Evolutionary conservation across 2,888 invertebrate genomes (phyloP).

Genomic region (Lomographa bimaculata): DNA sequence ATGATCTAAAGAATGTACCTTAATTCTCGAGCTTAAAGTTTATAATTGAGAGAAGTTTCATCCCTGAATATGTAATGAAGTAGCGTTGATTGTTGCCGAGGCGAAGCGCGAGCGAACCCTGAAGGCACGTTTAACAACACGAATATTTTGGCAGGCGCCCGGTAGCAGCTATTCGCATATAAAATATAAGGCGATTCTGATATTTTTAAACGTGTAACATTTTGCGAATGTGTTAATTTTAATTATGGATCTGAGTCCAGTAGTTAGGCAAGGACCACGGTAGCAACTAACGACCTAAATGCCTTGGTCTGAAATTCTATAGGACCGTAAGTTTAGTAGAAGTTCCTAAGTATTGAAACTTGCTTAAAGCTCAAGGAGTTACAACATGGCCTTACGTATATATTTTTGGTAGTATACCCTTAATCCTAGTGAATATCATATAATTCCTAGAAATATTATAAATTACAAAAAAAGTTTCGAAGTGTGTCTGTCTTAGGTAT

Average conservation of each 20-base stretch:
- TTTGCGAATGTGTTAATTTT: conserved; percentile 14
- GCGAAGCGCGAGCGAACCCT: conserved; percentile 41
- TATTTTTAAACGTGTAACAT: conserved; percentile 20
- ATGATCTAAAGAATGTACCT: conserved; percentile 11
- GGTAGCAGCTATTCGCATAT: conserved; percentile 36
- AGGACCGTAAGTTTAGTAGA: too few relatives aligned
- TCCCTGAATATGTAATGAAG: conserved; percentile 14
- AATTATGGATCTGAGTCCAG: conserved; percentile 5
- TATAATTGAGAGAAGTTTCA: conserved; percentile 14
- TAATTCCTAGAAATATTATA: too few relatives aligned
- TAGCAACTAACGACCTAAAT: too few relatives aligned
- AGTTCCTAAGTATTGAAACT: too few relatives aligned
- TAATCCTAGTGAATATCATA: too few relatives aligned
- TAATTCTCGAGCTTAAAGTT: conserved; percentile 17
- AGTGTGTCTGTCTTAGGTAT: too few relatives aligned
- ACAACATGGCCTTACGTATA: too few relatives aligned
- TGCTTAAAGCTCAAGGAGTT: too few relatives aligned
- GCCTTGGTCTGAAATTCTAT: too few relatives aligned
- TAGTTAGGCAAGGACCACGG: too few relatives aligned
- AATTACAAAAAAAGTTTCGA: too few relatives aligned
- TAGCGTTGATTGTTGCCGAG: conserved; percentile 32
- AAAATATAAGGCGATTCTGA: conserved; percentile 22
- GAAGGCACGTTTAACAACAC: conserved; percentile 50
- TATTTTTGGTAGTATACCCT: too few relatives aligned
- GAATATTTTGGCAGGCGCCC: conserved; percentile 39